phyloP scores from a whole-genome alignment of 2,113 vertebrate species.

The Nothocercus julius region DNA sequence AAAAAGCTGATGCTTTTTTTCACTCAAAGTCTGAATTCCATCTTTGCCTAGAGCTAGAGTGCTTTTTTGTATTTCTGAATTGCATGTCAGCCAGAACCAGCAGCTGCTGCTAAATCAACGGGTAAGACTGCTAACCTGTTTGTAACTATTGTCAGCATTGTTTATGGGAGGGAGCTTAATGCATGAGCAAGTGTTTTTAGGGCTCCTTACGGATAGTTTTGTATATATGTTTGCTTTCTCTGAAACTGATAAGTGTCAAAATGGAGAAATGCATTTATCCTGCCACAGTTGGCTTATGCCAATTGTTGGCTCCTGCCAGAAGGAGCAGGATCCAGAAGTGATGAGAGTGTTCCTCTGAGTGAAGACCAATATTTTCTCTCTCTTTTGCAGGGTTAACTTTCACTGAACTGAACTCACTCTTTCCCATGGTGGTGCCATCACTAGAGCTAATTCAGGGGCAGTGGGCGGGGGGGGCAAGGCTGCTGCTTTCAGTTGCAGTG shows the following conservation, averaged over 20 bases:
- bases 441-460: background rate
- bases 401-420: background rate
- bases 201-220: fast-evolving
- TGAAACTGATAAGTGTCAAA: background rate
- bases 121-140: background rate
- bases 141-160: background rate
- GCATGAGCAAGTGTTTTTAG: background rate
- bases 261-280: background rate
- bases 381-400: background rate
- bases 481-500: background rate
- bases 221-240: background rate
- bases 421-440: background rate
- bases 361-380: background rate
- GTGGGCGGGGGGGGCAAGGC: background rate
- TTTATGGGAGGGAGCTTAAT: background rate
- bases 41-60: background rate
- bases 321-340: background rate
- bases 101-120: background rate
- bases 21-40: background rate
- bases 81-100: fast-evolving
- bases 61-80: background rate
- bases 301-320: background rate
- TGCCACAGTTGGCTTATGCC: background rate
- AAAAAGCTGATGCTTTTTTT: background rate
- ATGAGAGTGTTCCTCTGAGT: background rate